phyloP scores from a whole-genome alignment of 35 echinoderm and acorn worm species.

The Holothuria glaberrima region DNA sequence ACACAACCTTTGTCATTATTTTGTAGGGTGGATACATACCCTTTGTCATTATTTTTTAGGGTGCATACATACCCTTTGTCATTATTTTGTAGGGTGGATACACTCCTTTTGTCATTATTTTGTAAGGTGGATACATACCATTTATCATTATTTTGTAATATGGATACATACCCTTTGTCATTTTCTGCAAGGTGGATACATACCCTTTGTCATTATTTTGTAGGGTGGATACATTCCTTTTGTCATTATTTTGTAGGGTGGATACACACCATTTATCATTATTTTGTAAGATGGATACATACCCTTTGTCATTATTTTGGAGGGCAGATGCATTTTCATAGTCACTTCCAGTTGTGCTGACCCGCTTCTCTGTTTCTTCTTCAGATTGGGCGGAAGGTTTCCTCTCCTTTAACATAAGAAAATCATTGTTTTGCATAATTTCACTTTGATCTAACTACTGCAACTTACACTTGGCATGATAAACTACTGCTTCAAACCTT shows the following conservation, averaged over 20 bases:
- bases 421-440: neutral
- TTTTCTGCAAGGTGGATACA: neutral
- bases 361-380: slow-evolving; percentile 65
- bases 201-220: slow-evolving; percentile 62
- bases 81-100: slow-evolving; percentile 37
- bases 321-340: slow-evolving; percentile 75
- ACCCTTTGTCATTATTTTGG: slow-evolving; percentile 60
- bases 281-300: neutral
- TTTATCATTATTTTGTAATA: slow-evolving; percentile 64
- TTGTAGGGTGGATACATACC: slow-evolving; percentile 56
- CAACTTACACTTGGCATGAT: neutral
- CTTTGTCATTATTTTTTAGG: slow-evolving; percentile 69
- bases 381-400: neutral
- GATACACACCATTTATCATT: too few relatives aligned
- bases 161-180: too few relatives aligned
- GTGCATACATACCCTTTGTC: slow-evolving; percentile 41
- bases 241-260: too few relatives aligned
- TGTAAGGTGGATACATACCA: slow-evolving; percentile 54
- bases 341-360: slow-evolving; percentile 82
- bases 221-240: slow-evolving; percentile 63
- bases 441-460: neutral
- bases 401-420: neutral
- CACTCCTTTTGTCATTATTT: slow-evolving; percentile 61
- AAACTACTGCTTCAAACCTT: too few relatives aligned
- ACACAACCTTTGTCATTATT: slow-evolving; percentile 63